Evolutionary conservation across 2,797 vertebrate genomes (phyloP).

Genomic region (Bovichtus variegatus): DNA sequence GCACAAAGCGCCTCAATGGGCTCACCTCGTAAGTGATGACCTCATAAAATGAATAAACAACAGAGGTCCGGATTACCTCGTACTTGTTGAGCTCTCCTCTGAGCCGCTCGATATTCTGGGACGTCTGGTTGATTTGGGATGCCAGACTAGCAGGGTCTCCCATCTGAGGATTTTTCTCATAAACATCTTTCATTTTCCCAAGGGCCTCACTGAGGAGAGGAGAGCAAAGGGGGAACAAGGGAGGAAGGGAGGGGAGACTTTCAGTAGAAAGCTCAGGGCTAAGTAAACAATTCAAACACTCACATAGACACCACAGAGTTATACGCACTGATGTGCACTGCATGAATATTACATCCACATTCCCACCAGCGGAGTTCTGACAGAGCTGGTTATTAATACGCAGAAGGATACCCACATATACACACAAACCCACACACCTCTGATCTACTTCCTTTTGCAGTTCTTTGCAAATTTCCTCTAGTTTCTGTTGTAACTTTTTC

Average conservation of each 20-base stretch:
- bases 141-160: slow-evolving; percentile 91
- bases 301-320: slow-evolving; percentile 42
- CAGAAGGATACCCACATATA: slow-evolving; percentile 13
- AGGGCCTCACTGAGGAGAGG: slow-evolving; percentile 87
- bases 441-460: slow-evolving; percentile 93
- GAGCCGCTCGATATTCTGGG: slow-evolving; percentile 90
- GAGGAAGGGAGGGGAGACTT: slow-evolving; percentile 58
- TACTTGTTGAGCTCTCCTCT: slow-evolving; percentile 90
- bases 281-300: slow-evolving; percentile 69
- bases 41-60: slow-evolving; percentile 13
- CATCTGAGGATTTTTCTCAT: slow-evolving; percentile 95
- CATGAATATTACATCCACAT: slow-evolving; percentile 61
- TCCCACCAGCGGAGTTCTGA: slow-evolving; percentile 45
- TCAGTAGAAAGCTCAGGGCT: slow-evolving; percentile 59
- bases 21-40: background rate
- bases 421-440: slow-evolving; percentile 83
- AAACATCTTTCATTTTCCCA: slow-evolving; percentile 95
- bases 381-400: slow-evolving; percentile 57
- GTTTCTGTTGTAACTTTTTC: slow-evolving; percentile 90
- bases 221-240: slow-evolving; percentile 17
- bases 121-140: slow-evolving; percentile 90
- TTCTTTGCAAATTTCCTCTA: slow-evolving; percentile 89
- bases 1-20: background rate
- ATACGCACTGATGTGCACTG: slow-evolving; percentile 46
- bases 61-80: slow-evolving; percentile 83